Base-by-base conservation (phyloP, 92 coral and sea anemone genomes). In the Pocillopora meandrina region DNA sequence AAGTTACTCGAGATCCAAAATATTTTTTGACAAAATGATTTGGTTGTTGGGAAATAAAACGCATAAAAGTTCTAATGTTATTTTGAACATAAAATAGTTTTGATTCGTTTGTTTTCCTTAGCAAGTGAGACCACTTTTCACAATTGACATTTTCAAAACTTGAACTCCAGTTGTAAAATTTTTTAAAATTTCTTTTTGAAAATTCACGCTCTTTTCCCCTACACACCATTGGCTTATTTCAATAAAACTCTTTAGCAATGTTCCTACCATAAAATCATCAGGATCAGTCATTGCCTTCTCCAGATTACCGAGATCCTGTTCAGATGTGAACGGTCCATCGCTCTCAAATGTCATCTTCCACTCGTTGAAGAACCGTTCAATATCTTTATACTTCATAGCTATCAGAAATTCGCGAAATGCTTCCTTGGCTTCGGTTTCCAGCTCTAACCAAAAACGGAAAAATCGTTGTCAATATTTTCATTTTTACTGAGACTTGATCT, bases 241-340 rank as follows among this genome's bases (percentile, higher is more conserved):
- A 69, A 70, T 19, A 33, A 2, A 11, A 17, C 74, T 33, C 9
- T 10, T 67, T 0, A 69, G n/a, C 5, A 5, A 12, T 2, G 2
- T 59, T 5, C 83, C 90, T 79, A 87, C 93, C 91, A 91, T 83
- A 23, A 92, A 90, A 35, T 92, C 98, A 62, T 92, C 90, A 57
- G 93, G 85, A 72, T 94, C 14, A 2, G 87, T 75, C 59, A 89
- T 66, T 61, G 81, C 82, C 63, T 74, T n/a, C 2, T 6, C 21
- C 20, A 86, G 31, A 11, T 16, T 55, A 31, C 58, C 47, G 33
- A 58, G 85, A 31, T 74, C 84, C 1, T 80, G 20, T 21, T 74
- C 80, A 56, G 83, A 67, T 9, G 68, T n/a, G 56, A 89, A 89
- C 0, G 92, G 92, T 10, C 92, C 92, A 63, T 56, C 69, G 10